These are phyloP conservation scores for Neoascia interrupta DNA, from an alignment of 2,888 invertebrate genomes.

Conservation along the genomic window DNA sequence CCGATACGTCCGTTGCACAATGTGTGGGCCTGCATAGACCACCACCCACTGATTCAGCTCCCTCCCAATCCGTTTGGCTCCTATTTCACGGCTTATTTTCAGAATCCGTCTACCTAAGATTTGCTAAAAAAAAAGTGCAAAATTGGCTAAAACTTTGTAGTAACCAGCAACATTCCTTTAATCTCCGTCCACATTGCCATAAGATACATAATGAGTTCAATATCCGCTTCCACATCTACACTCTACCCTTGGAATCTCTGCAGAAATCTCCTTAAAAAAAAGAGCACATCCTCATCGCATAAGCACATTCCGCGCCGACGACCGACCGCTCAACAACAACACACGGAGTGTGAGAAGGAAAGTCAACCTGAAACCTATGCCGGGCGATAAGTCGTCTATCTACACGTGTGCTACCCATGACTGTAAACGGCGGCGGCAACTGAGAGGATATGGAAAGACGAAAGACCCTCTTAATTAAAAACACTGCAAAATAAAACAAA, in stretches of 20 bases:
- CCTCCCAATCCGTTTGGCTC: too few species aligned
- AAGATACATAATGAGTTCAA: constrained; percentile 41
- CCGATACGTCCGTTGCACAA: too few species aligned
- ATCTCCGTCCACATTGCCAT: constrained; percentile 13
- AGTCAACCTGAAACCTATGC: constrained; percentile 53
- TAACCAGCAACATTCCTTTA: constrained; percentile 7
- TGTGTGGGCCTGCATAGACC: too few species aligned
- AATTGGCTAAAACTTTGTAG: too few species aligned
- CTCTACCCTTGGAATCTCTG: constrained; percentile 43
- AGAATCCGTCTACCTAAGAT: too few species aligned
- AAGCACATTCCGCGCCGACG: constrained; percentile 41
- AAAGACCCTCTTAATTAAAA: constrained; percentile 48
- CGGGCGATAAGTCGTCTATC: constrained; percentile 48
- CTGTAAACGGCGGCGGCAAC: constrained; percentile 3
- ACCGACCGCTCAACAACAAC: too few species aligned
- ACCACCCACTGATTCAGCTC: too few species aligned
- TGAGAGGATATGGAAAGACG: constrained; percentile 22
- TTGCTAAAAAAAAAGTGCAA: too few species aligned
- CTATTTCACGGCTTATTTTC: too few species aligned
- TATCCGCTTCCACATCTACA: constrained; percentile 35
- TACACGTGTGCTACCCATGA: constrained; percentile 44
- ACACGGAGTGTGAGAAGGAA: constrained; percentile 41
- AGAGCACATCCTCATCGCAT: constrained; percentile 26
- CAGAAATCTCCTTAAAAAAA: constrained; percentile 5
- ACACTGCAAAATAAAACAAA: constrained; percentile 11